Base-by-base conservation (phyloP, 2,797 vertebrate genomes). In the Steatocranus sp. region DNA sequence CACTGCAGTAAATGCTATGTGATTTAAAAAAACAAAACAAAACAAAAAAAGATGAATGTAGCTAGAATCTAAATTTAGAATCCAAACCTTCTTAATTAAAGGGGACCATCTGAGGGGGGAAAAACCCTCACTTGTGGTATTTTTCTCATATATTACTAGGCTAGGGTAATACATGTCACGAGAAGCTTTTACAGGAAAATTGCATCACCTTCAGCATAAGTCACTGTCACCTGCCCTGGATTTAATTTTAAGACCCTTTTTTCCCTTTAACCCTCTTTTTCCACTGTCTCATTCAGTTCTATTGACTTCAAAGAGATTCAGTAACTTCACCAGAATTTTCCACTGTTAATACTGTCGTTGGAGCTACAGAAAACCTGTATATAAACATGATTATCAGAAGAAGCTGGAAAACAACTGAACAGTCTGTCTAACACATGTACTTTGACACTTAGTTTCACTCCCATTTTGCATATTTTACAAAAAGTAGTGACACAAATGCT, bases 191-290 rank as follows among this genome's bases (percentile, higher is more conserved):
- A 81, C 36, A 53, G 56, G 68, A 85, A 87, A 89, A 86, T 92
- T 73, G 7, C 81, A 85, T 91, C 91, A 89, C 90, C 83, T 83
- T 85, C 86, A 84, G 23, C 43, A 30, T 25, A 81, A 86, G 78
- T 83, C 61, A 81, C 87, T 85, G 88, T 91, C 87, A 93, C 86
- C 88, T 92, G 88, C 88, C 82, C 74, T 82, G 86, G 91, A 92
- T 94, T 94, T 91, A 53, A 80, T 84, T 87, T 82, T 63, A 80
- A 86, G 48, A 85, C 61, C 58, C 36, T 11, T 30, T 76, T 46
- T 81, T 1, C 25, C 34, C 66, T 51, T 25, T 78, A 50, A 8
- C 49, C 9, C 50, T 68, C 1, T 63, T 34, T 75, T 80, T 23
- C 56, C 38, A 34, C 18, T 74, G 78, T 91, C 87, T 87, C 48